A percentile compares a stretch with the other conserved stretches of the same genome.
These are phyloP conservation scores for Tetrapedia diversipes DNA, from an alignment of 2,888 invertebrate genomes.

Conservation along the genomic window DNA sequence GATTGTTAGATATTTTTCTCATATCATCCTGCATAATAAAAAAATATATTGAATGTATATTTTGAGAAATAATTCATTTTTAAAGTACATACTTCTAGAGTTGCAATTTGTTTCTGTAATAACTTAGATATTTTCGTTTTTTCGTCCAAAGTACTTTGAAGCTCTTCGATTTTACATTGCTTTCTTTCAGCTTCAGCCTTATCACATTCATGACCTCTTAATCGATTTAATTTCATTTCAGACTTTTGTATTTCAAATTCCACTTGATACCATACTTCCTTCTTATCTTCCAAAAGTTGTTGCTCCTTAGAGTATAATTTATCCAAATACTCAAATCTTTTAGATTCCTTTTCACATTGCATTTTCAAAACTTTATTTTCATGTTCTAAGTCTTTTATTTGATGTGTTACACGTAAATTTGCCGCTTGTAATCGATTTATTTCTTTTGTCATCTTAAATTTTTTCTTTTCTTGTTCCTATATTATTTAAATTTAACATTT, in stretches of 20 bases:
- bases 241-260: slow-evolving; percentile 75
- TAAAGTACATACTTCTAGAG: slow-evolving; percentile 82
- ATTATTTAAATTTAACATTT: slow-evolving; percentile 13
- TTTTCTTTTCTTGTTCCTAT: slow-evolving; percentile 78
- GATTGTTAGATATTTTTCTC: slow-evolving; percentile 83
- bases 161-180: slow-evolving; percentile 81
- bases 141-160: slow-evolving; percentile 83
- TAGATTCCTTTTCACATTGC: slow-evolving; percentile 70
- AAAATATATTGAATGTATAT: background rate
- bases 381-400: slow-evolving; percentile 70
- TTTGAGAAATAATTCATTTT: slow-evolving; percentile 7
- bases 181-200: slow-evolving; percentile 81
- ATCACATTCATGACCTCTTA: slow-evolving; percentile 73
- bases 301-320: slow-evolving; percentile 66
- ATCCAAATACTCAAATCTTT: slow-evolving; percentile 69
- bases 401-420: slow-evolving; percentile 63
- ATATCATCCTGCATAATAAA: slow-evolving; percentile 82
- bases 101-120: slow-evolving; percentile 84
- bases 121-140: slow-evolving; percentile 82
- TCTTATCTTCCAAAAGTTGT: slow-evolving; percentile 70
- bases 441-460: slow-evolving; percentile 67
- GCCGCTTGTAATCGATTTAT: slow-evolving; percentile 72
- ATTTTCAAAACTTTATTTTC: slow-evolving; percentile 70
- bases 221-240: slow-evolving; percentile 73
- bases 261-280: slow-evolving; percentile 70